Evolutionary conservation across 2,797 vertebrate genomes (phyloP).

Genomic region (Strix occidentalis): DNA sequence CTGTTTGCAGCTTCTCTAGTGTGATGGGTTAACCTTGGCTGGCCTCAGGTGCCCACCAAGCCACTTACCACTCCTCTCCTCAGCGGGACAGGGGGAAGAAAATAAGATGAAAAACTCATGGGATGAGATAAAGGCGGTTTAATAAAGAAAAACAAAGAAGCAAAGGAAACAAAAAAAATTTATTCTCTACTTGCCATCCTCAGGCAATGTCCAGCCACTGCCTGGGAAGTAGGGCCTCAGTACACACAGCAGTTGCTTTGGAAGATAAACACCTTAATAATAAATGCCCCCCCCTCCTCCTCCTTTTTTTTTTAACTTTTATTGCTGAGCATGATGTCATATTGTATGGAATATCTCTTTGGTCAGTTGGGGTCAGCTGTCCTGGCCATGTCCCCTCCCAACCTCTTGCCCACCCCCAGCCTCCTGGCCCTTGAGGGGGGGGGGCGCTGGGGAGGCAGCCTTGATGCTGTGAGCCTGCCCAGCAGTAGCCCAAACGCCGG

Average conservation of each 20-base stretch:
- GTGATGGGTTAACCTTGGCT: not conserved
- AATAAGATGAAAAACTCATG: not conserved
- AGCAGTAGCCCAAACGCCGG: not conserved
- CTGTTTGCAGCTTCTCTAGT: too few species aligned
- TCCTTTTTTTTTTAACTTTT: not conserved
- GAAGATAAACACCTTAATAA: not conserved
- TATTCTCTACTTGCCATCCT: not conserved
- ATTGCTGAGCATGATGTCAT: not conserved
- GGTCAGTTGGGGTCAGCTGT: not conserved
- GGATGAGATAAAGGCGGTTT: not conserved
- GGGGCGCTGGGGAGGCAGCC: not conserved
- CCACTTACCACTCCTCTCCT: not conserved
- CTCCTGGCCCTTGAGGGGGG: not conserved
- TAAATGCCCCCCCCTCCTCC: not conserved
- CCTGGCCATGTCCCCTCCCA: not conserved
- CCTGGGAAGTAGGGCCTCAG: too few species aligned
- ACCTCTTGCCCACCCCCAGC: not conserved
- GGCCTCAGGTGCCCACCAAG: not conserved
- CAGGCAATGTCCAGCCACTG: not conserved
- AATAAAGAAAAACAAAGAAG: not conserved
- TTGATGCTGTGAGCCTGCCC: not conserved
- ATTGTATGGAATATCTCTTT: not conserved
- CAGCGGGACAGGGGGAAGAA: not conserved
- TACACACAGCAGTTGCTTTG: rapidly evolving
- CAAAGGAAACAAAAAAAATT: not conserved